Conservation (phyloP, 2,113 vertebrate genomes). For the Cebus imitator region DNA sequence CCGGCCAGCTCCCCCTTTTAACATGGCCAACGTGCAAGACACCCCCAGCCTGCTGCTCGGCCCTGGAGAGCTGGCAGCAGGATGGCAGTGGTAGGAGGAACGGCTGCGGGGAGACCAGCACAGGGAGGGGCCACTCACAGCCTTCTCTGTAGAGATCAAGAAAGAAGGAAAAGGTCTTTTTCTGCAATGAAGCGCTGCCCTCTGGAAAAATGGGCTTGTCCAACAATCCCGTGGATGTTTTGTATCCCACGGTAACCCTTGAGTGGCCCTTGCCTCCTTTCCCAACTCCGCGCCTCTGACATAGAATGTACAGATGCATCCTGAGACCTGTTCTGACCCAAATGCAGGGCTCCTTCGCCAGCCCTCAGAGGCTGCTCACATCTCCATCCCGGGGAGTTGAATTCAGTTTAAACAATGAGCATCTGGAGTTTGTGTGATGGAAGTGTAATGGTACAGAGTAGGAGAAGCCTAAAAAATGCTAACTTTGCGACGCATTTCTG, state of each 20-base stretch:
- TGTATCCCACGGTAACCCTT: constrained; percentile 73
- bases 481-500: background rate
- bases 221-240: constrained; percentile 67
- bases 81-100: constrained; percentile 69
- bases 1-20: background rate
- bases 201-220: constrained; percentile 63
- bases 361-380: background rate
- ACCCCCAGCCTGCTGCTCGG: constrained; percentile 53
- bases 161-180: constrained; percentile 24
- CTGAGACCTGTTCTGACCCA: fast-evolving
- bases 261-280: constrained; percentile 42
- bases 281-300: background rate
- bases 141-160: constrained; percentile 60
- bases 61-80: constrained; percentile 68
- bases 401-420: background rate
- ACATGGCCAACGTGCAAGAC: constrained; percentile 49
- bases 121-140: constrained; percentile 71
- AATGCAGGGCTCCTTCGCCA: background rate
- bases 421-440: background rate
- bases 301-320: background rate
- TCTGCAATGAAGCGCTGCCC: constrained; percentile 73
- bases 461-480: background rate
- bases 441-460: background rate
- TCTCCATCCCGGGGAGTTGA: background rate
- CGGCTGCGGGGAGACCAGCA: constrained; percentile 38